Base-by-base conservation (phyloP, 2,113 vertebrate species). In the Rhynchopsitta pachyrhyncha region DNA sequence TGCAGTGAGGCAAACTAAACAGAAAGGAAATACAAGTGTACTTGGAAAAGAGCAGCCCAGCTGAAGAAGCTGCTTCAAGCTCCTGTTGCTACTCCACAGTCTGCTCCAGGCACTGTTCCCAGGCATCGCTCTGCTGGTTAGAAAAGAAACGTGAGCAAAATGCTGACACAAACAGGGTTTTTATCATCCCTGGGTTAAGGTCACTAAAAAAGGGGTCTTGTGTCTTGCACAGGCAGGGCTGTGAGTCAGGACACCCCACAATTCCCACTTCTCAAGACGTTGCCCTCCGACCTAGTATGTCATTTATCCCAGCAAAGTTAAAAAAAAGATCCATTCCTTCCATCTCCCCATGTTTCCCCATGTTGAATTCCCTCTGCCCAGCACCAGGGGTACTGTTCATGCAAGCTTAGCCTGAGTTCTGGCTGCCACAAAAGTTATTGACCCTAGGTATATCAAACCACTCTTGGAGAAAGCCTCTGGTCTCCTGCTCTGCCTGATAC, bases 271-370 rank as follows among this genome's bases (percentile, higher is more conserved):
- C 52, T 28, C n/a, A 53, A 77, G 55, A 52, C 25, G 15, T 16
- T 47, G 62, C 35, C 3, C 53, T 69, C 28, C 23, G 33, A 57
- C 11, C 47, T 50, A 24, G 16, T 3, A 10, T 49, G 47, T 44
- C 27, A 57, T 75, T 75, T 57, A 68, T 44, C 47, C 41, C 68
- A 50, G 0, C 0, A 0, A 68, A 60, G 31, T 23, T n/a, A 75
- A 39, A 39, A 66, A 79, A 10, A 11, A 7, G 9, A 55, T 80
- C 2, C 1, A 42, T 50, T 49, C 41, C 53, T n/a, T 85, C 63
- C 62, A 17, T 39, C 39, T 74, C 37, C 33, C 35, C 0, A 1
- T 14, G 14, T 3, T 35, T 69, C 33, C 35, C 42, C 0, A 1
- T 28, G 17, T 4, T 44, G 20, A 63, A 69, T 35, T 59, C 68